Base-by-base conservation (phyloP, 2,888 invertebrate species). In the Stenotaenia linearis region DNA sequence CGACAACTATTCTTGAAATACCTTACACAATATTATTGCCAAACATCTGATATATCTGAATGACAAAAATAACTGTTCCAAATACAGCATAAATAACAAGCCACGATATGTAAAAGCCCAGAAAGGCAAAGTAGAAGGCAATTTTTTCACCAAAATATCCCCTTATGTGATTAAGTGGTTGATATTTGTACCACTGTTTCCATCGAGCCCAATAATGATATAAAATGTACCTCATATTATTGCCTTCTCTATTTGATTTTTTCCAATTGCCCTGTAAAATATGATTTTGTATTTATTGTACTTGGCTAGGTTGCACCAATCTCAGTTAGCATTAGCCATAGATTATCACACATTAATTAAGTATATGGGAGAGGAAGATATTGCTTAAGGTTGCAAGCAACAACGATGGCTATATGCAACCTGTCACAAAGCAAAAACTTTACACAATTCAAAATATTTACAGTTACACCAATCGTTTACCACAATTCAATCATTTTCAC, bases 71-170 rank as follows among this genome's bases (percentile, higher is more conserved):
- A 10, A 88, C 80, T 0, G 89, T 82, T 1, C 89, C 89, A 23
- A 89, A 87, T 28, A 89, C 82, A 0, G 89, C 86, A 1, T 89
- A 89, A 1, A 89, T 89, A n/a, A 89, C 83, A 18, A 90, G 84
- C 89, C 89, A 88, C 10, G 88, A 88, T 2, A 89, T 89, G 84
- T 89, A 89, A 82, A 89, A 89, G 45, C 89, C 89, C 21, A 89
- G 84, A 89, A 89, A 89, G 15, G 89, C 89, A 83, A 90, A 90
- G 84, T 90, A 90, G 79, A 90, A 88, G n/a, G 88, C 89, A 79
- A 89, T 88, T 84, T 89, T 89, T 82, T 89, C 89, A 1, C 90
- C 90, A 82, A 89, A 89, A 83, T 90, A 90, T 80, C 89, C 88
- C 74, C 89, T 84, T 77, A 90, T 89, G 82, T 89, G 88, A 83